Evolutionary conservation across 1,140 invertebrate genomes (phyloP), one percentile per base, ranked within the genome.

Genomic region (Drepana arcuata): DNA sequence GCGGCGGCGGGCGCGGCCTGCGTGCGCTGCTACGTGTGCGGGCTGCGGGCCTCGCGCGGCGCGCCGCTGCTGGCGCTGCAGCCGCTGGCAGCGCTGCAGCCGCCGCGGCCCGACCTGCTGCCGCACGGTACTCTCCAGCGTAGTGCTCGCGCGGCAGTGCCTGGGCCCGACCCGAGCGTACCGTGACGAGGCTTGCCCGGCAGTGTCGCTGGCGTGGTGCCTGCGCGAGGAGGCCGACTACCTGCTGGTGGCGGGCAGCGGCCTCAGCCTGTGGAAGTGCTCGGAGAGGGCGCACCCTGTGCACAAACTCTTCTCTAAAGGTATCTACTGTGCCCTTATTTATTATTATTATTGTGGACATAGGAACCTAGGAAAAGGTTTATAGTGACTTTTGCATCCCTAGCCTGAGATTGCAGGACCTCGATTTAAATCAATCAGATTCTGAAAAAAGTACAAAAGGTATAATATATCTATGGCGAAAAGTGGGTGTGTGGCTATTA

Each of bases 221-320:
- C 87, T 91, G 7, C 84, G 89, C 11, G 94, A 95, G 63, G 92
- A 92, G 61, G 89, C 91, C 2, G 94, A 96, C 83, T 91, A 6
- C 2, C 52, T 78, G 10, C 47, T 74, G 7, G 41, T 81, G 7
- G 86, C 84, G 4, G 85, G 78, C 15, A 85, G 86, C 9, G 90
- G 91, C 27, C 84, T 96, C 9, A 92, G 96, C 68, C 86, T 96
- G 3, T 97, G 95, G 95, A 93, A 95, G 56, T 78, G 96, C 3
- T 85, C 90, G 3, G 93, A 95, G 58, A 90, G 94, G 28, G 85
- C 90, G 2, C 87, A 94, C 38, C 88, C 87, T 0, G 87, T 96
- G 0, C 93, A 96, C 70, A 91, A 93, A 46, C 61, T 94, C 14
- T 88, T 94, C 28, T 71, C 49, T 42, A 86, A 77, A 72, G 73